Percentiles rank a stretch among this genome's conserved stretches.
Evolutionary conservation across 2,797 vertebrate genomes (phyloP).

Genomic region (Odontamblyopus rebecca): DNA sequence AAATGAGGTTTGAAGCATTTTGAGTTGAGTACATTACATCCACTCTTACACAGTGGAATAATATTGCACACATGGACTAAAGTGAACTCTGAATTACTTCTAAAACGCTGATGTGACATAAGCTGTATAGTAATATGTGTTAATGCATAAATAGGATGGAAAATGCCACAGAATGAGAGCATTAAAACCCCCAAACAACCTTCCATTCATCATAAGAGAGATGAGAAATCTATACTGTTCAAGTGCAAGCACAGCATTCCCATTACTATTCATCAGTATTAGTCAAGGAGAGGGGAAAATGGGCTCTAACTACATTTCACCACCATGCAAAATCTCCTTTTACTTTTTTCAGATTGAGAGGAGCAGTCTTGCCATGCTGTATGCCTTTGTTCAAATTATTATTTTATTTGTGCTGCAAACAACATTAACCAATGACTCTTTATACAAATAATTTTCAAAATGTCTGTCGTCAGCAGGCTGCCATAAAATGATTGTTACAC

Average conservation of each 20-base stretch:
- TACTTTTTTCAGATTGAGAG: background rate
- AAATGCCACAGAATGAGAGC: slow-evolving; percentile 20
- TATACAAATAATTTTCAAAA: too few relatives aligned
- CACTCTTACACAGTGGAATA: too few relatives aligned
- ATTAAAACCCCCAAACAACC: background rate
- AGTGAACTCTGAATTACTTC: slow-evolving; percentile 46
- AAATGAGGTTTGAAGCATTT: too few relatives aligned
- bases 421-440: background rate
- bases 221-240: slow-evolving; percentile 6
- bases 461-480: too few relatives aligned
- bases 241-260: slow-evolving; percentile 4
- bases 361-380: background rate
- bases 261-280: background rate
- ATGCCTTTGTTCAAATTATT: background rate
- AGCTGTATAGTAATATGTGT: slow-evolving; percentile 37
- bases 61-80: slow-evolving; percentile 17
- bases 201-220: slow-evolving; percentile 16
- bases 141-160: slow-evolving; percentile 31
- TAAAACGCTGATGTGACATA: slow-evolving; percentile 56
- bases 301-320: background rate
- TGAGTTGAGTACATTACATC: too few relatives aligned
- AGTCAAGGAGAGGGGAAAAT: background rate
- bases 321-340: background rate
- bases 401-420: background rate
- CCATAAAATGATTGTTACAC: too few relatives aligned